These are phyloP conservation scores for Callimorpha dominula DNA, from an alignment of 2,888 invertebrate species.

Conservation along the genomic window DNA sequence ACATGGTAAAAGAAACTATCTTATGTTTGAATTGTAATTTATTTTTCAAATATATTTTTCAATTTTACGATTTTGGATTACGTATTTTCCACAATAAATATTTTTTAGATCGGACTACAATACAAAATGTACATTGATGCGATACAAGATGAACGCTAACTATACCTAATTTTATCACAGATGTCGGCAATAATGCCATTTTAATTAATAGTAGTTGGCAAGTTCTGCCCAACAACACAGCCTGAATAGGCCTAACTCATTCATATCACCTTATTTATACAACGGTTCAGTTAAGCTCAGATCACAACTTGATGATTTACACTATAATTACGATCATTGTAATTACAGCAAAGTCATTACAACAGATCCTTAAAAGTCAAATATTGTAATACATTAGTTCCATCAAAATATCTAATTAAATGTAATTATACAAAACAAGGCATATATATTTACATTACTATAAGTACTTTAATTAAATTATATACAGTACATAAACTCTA, in stretches of 20 bases:
- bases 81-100: slow-evolving; percentile 83
- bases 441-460: slow-evolving; percentile 60
- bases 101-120: slow-evolving; percentile 72
- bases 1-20: slow-evolving; percentile 45
- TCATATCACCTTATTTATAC: slow-evolving; percentile 49
- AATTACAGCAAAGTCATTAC: slow-evolving; percentile 44
- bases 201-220: slow-evolving; percentile 76
- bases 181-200: slow-evolving; percentile 79
- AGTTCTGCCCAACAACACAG: slow-evolving; percentile 77
- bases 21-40: slow-evolving; percentile 75
- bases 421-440: slow-evolving; percentile 35
- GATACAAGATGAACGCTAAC: slow-evolving; percentile 68
- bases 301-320: slow-evolving; percentile 50
- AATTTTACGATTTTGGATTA: slow-evolving; percentile 67
- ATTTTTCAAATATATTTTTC: slow-evolving; percentile 77
- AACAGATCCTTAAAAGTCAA: slow-evolving; percentile 36
- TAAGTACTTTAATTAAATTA: slow-evolving; percentile 47
- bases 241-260: slow-evolving; percentile 73
- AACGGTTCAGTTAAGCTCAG: slow-evolving; percentile 53
- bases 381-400: slow-evolving; percentile 38
- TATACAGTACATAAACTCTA: slow-evolving; percentile 72
- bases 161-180: slow-evolving; percentile 84
- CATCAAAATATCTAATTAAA: slow-evolving; percentile 31
- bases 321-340: slow-evolving; percentile 19
- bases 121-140: slow-evolving; percentile 79